These are phyloP conservation scores for Phoeniculus purpureus DNA, from an alignment of 2,797 vertebrate genomes.

Conservation along the genomic window DNA sequence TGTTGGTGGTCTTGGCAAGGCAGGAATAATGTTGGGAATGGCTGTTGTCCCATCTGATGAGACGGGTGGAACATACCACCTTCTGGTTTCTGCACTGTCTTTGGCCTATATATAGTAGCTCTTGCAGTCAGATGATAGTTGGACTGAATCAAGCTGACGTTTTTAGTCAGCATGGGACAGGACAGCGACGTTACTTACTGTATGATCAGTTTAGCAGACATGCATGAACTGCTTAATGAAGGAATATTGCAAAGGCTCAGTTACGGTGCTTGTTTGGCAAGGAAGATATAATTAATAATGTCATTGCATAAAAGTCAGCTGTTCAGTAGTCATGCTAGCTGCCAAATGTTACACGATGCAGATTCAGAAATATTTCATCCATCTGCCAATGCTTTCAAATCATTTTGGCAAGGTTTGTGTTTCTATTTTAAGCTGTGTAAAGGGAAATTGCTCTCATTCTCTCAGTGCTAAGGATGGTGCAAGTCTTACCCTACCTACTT, in stretches of 20 bases:
- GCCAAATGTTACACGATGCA: constrained; percentile 62
- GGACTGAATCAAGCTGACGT: constrained; percentile 39
- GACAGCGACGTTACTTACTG: neutral
- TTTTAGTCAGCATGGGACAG: constrained; percentile 8
- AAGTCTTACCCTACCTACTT: constrained; percentile 31
- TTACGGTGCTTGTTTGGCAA: constrained; percentile 59
- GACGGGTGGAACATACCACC: neutral
- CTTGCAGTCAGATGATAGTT: neutral
- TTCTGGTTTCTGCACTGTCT: neutral
- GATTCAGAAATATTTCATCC: constrained; percentile 73
- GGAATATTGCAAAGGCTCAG: constrained; percentile 48
- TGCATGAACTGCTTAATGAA: constrained; percentile 47
- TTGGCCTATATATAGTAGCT: constrained; percentile 30
- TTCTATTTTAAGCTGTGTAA: constrained; percentile 69
- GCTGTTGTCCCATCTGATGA: neutral
- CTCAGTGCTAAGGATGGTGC: constrained; percentile 36
- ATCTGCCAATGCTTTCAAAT: constrained; percentile 74
- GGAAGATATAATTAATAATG: constrained; percentile 64
- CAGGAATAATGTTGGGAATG: neutral
- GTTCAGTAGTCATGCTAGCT: constrained; percentile 69
- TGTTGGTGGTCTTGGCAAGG: constrained; percentile 16
- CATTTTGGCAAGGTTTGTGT: constrained; percentile 48
- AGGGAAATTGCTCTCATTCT: constrained; percentile 57
- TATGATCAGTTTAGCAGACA: constrained; percentile 27
- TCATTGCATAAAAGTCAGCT: constrained; percentile 79